These are phyloP conservation scores for Chaetophractus vellerosus DNA, from an alignment of 2,797 vertebrate genomes.

Conservation along the genomic window DNA sequence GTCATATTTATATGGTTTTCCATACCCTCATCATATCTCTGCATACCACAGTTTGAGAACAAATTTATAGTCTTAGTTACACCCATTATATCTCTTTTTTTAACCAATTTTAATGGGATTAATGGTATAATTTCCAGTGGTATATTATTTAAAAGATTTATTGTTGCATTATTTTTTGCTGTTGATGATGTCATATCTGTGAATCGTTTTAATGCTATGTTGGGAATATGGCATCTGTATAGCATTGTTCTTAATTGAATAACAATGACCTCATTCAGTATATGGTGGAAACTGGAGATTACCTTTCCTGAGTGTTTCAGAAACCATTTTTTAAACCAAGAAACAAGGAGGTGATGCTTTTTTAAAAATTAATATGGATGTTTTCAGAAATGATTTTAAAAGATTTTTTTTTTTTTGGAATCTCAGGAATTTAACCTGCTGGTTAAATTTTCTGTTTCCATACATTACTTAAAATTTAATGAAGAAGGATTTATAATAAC, in stretches of 20 bases:
- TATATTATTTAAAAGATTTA: not conserved
- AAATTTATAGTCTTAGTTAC: conserved; percentile 26
- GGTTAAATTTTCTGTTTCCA: conserved; percentile 33
- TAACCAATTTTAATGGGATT: conserved; percentile 1
- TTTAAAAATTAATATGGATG: conserved; percentile 8
- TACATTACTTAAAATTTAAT: conserved; percentile 43
- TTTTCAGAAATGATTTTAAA: not conserved
- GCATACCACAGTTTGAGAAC: not conserved
- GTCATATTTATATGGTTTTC: conserved; percentile 34
- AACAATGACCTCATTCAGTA: conserved; percentile 22
- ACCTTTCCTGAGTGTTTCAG: conserved; percentile 53
- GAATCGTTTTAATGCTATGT: not conserved
- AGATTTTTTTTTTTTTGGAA: not conserved
- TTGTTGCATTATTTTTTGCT: not conserved
- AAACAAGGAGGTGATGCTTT: conserved; percentile 38
- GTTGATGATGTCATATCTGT: conserved; percentile 9
- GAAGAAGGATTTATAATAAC: conserved; percentile 13
- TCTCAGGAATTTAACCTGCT: not conserved
- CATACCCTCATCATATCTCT: not conserved
- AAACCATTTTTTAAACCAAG: not conserved
- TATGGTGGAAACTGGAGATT: not conserved
- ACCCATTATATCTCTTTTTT: not conserved
- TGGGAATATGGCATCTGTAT: conserved; percentile 3
- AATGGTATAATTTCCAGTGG: conserved; percentile 3
- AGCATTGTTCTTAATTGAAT: conserved; percentile 18